A percentile compares a stretch with the other conserved stretches of the same genome.
Conservation (phyloP, 2,888 invertebrate species). For the Archaeoteleia sp. region DNA sequence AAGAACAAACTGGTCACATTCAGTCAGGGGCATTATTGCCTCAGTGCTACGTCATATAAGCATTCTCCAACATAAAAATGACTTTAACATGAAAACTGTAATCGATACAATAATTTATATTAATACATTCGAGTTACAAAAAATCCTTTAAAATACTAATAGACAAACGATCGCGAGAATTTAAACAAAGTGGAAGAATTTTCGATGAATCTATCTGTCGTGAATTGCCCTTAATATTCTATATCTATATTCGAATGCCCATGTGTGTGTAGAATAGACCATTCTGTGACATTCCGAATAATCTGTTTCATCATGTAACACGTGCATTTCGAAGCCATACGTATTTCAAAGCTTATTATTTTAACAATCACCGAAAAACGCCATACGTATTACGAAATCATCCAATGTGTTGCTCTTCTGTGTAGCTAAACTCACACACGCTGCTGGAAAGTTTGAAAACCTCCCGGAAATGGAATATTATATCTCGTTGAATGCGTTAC, state of each 20-base stretch:
- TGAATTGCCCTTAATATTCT: too few species aligned
- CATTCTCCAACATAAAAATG: too few species aligned
- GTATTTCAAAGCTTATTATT: constrained; percentile 13
- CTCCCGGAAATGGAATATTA: constrained; percentile 12
- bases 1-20: too few species aligned
- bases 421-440: constrained; percentile 13
- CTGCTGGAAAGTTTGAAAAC: constrained; percentile 1
- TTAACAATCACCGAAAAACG: constrained; percentile 6
- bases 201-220: too few species aligned
- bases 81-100: too few species aligned
- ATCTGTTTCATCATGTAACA: neutral
- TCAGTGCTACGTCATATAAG: too few species aligned
- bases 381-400: constrained; percentile 35
- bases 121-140: too few species aligned
- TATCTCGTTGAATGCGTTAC: constrained; percentile 19
- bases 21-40: too few species aligned
- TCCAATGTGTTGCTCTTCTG: constrained; percentile 67
- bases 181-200: too few species aligned
- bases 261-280: constrained; percentile 57
- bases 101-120: too few species aligned
- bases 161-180: too few species aligned
- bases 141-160: too few species aligned
- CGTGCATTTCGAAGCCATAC: constrained; percentile 5
- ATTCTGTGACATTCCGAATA: constrained; percentile 29
- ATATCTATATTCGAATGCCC: constrained; percentile 25